Conservation (phyloP, 2,888 invertebrate genomes). For the Drosophila percnosoma region DNA sequence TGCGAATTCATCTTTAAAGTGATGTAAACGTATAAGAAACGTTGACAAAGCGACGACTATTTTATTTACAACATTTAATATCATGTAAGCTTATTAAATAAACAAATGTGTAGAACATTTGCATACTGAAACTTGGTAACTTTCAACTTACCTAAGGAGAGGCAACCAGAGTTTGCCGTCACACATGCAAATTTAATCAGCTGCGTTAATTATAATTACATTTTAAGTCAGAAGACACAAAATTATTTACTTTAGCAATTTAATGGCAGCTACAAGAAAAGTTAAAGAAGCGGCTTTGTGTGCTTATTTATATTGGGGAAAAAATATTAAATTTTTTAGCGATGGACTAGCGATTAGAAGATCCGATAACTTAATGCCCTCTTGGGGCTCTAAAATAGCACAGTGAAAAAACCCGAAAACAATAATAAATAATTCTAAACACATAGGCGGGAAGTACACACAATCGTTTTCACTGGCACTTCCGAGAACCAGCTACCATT, state of each 20-base stretch:
- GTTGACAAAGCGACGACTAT: neutral
- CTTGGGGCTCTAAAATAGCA: conserved; percentile 6
- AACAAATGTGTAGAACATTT: neutral
- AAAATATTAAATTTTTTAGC: neutral
- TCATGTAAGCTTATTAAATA: neutral
- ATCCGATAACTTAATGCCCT: conserved; percentile 14
- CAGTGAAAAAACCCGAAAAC: conserved; percentile 32
- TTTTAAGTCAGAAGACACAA: neutral
- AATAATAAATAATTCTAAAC: conserved; percentile 59
- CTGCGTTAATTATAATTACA: neutral
- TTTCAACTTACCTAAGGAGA: neutral
- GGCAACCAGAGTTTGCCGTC: neutral
- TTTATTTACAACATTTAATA: neutral
- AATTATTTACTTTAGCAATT: conserved; percentile 14
- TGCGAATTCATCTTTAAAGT: neutral
- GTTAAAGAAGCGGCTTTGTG: neutral
- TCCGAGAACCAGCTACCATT: conserved; percentile 63
- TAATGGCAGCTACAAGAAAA: neutral
- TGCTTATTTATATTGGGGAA: neutral
- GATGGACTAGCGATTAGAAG: conserved; percentile 15
- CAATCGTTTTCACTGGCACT: conserved; percentile 59
- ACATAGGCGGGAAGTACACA: conserved; percentile 71
- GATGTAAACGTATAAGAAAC: neutral
- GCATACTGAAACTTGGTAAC: neutral
- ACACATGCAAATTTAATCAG: conserved; percentile 17